Evolutionary conservation across 37 sponge, comb jelly and placozoan genomes (phyloP).

Genomic region (Ianthella basta): DNA sequence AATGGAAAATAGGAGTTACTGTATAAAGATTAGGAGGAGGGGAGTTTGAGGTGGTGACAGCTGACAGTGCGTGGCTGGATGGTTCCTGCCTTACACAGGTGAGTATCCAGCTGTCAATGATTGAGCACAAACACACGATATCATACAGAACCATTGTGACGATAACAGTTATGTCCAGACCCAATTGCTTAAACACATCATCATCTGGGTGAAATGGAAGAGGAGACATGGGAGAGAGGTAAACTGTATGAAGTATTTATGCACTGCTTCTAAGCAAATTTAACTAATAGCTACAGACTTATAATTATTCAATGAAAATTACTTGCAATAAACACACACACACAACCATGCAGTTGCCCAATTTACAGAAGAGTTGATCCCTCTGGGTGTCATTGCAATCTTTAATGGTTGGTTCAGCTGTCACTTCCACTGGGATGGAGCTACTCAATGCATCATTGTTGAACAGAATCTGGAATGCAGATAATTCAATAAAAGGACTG

Average conservation of each 20-base stretch:
- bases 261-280: no score
- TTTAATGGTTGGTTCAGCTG: neutral
- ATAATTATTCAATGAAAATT: neutral
- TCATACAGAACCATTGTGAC: slow-evolving; percentile 47
- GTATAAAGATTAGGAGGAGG: no score
- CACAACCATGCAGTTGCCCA: no score
- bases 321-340: neutral
- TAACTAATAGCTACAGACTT: no score
- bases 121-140: slow-evolving; percentile 62
- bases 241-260: no score
- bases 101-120: slow-evolving; percentile 33
- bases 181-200: slow-evolving; percentile 1
- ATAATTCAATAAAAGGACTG: no score
- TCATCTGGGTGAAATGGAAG: no score
- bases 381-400: neutral
- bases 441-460: slow-evolving; percentile 49
- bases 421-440: slow-evolving; percentile 59
- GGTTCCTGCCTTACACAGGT: slow-evolving; percentile 13
- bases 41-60: no score
- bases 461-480: slow-evolving; percentile 60
- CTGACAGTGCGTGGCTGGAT: no score
- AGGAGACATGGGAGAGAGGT: no score
- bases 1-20: no score
- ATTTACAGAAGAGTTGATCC: neutral
- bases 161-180: slow-evolving; percentile 56